Conservation (phyloP, 2,113 vertebrate species). For the Channa argus region DNA sequence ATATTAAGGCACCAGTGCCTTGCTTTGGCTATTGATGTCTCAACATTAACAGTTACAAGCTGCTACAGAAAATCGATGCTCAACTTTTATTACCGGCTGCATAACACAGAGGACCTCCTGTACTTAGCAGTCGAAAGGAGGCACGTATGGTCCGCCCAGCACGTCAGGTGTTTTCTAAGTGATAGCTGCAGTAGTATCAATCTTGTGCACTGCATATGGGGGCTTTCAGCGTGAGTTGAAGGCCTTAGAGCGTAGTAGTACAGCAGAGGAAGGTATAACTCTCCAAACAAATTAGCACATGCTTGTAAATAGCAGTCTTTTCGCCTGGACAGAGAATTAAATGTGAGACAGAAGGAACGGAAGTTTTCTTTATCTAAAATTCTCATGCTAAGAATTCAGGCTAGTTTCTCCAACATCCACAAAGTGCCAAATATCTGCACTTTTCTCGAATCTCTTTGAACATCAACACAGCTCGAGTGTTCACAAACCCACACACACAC, state of each 20-base stretch:
- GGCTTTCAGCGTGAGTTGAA: conserved; percentile 31
- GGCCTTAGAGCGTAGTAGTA: conserved; percentile 33
- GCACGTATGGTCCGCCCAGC: conserved; percentile 49
- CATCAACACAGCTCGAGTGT: not conserved
- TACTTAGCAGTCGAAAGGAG: conserved; percentile 81
- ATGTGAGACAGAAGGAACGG: not conserved
- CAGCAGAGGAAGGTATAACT: conserved; percentile 27
- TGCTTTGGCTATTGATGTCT: conserved; percentile 99
- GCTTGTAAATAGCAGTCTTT: conserved; percentile 24
- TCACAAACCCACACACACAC: too few species aligned
- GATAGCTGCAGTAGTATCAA: conserved; percentile 81
- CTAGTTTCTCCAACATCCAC: not conserved
- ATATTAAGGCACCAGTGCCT: conserved; percentile 93
- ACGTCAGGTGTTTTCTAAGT: conserved; percentile 80
- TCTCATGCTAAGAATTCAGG: not conserved
- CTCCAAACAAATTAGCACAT: conserved; percentile 44
- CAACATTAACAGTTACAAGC: conserved; percentile 99
- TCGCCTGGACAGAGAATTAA: not conserved
- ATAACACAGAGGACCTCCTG: conserved; percentile 79
- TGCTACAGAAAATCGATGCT: conserved; percentile 98
- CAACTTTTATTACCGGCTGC: conserved; percentile 94
- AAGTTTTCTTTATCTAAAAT: conserved; percentile 8
- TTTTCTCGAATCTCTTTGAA: conserved; percentile 24
- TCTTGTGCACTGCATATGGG: conserved; percentile 53
- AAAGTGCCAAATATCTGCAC: conserved; percentile 16